phyloP scores from a whole-genome alignment of 2,113 vertebrate species.

The Sapajus apella region DNA sequence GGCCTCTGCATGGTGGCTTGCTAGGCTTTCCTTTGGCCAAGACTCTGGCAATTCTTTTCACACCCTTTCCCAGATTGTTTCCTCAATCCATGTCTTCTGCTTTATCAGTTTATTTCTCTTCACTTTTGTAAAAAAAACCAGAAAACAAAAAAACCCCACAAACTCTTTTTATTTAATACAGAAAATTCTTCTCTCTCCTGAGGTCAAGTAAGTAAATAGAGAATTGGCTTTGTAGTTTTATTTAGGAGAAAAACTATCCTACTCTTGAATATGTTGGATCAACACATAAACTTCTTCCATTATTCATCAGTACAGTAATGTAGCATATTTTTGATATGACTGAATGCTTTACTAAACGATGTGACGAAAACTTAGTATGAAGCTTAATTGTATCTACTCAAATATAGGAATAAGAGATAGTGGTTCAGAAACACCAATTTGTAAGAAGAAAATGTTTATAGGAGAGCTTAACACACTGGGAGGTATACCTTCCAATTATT shows the following conservation, averaged over 20 bases:
- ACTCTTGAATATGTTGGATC: not conserved
- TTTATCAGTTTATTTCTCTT: not conserved
- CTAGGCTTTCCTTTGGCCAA: not conserved
- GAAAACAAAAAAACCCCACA: not conserved
- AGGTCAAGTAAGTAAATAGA: constrained; percentile 17
- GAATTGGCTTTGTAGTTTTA: constrained; percentile 14
- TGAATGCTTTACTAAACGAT: not conserved
- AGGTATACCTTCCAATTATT: not conserved
- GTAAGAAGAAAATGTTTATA: not conserved
- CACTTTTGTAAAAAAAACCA: not conserved
- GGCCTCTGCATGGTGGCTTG: not conserved
- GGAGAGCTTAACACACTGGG: not conserved
- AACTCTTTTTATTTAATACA: not conserved
- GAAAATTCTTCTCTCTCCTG: not conserved
- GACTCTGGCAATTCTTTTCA: not conserved
- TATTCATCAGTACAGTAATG: not conserved
- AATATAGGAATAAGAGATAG: not conserved
- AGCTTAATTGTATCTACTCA: constrained; percentile 21
- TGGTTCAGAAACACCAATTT: constrained; percentile 22
- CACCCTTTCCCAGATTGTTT: not conserved
- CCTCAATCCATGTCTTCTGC: not conserved
- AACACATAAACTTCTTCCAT: constrained; percentile 35
- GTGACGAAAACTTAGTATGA: not conserved
- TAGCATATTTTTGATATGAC: not conserved
- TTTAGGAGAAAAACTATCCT: not conserved